phyloP scores from a whole-genome alignment of 2,888 invertebrate species.

The Diachrysia chrysitis region DNA sequence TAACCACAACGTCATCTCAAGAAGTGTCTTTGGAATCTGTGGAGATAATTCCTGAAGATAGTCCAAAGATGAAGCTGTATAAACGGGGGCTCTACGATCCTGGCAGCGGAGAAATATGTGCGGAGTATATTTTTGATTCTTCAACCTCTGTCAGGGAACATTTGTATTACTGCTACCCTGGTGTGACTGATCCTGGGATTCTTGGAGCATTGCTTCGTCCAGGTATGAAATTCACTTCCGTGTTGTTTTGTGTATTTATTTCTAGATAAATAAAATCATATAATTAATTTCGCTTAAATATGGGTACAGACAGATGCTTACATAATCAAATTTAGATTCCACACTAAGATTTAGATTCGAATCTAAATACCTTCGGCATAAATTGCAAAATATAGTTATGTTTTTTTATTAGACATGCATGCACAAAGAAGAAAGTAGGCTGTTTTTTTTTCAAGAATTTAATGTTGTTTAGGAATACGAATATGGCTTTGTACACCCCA shows the following conservation, averaged over 20 bases:
- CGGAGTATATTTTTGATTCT: conserved; percentile 68
- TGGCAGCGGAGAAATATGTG: conserved; percentile 72
- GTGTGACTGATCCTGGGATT: conserved; percentile 77
- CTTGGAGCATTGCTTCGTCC: conserved; percentile 65
- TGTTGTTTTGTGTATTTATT: no score
- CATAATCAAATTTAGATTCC: no score
- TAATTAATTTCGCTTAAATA: no score
- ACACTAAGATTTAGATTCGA: no score
- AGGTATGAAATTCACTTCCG: conserved; percentile 12
- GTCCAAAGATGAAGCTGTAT: conserved; percentile 58
- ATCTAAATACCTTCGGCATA: no score
- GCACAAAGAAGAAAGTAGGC: no score
- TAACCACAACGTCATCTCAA: conserved; percentile 54
- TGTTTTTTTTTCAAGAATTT: no score
- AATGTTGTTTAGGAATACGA: background rate
- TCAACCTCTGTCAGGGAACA: conserved; percentile 72
- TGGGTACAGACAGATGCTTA: no score
- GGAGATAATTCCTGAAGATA: conserved; percentile 27
- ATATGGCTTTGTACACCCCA: no score
- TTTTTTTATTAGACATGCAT: no score
- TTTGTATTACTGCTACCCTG: conserved; percentile 76
- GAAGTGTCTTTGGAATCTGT: conserved; percentile 63
- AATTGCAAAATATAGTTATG: no score
- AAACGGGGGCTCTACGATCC: conserved; percentile 66
- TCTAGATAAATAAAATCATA: no score